Percentiles rank a stretch among this genome's conserved stretches.
Conservation (phyloP, 2,113 vertebrate species). For the Chaetorhynchus papuensis region DNA sequence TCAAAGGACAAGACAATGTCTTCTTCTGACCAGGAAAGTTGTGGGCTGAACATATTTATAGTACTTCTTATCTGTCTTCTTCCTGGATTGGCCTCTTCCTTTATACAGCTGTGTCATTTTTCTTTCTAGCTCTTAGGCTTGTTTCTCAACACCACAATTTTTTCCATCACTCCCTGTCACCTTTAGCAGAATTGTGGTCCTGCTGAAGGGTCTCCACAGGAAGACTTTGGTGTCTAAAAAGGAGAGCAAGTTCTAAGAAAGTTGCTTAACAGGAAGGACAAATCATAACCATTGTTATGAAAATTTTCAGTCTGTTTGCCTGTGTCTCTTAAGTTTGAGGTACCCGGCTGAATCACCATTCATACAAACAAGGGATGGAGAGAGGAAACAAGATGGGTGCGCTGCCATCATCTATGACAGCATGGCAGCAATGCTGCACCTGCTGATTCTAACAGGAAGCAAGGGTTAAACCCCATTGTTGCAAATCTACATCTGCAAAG, state of each 20-base stretch:
- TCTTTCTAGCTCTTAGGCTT: background rate
- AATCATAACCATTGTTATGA: background rate
- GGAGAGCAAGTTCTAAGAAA: background rate
- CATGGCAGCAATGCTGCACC: background rate
- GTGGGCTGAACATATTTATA: background rate
- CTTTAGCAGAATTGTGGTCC: background rate
- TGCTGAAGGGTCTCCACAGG: background rate
- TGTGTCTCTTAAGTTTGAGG: background rate
- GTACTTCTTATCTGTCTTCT: background rate
- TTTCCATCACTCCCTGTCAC: background rate
- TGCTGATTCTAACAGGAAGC: background rate
- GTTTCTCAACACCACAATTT: background rate
- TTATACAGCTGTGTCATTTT: background rate
- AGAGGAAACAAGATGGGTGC: background rate
- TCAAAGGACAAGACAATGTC: background rate
- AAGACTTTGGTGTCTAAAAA: background rate
- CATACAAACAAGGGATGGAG: background rate
- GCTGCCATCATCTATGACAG: background rate
- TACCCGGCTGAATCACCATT: background rate
- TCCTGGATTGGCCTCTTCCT: background rate
- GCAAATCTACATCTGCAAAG: background rate
- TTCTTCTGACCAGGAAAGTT: background rate
- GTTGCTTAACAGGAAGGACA: background rate
- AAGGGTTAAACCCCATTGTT: background rate
- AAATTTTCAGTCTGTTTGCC: background rate